phyloP scores from a whole-genome alignment of 2,797 vertebrate species.

The Liparis tanakae region DNA sequence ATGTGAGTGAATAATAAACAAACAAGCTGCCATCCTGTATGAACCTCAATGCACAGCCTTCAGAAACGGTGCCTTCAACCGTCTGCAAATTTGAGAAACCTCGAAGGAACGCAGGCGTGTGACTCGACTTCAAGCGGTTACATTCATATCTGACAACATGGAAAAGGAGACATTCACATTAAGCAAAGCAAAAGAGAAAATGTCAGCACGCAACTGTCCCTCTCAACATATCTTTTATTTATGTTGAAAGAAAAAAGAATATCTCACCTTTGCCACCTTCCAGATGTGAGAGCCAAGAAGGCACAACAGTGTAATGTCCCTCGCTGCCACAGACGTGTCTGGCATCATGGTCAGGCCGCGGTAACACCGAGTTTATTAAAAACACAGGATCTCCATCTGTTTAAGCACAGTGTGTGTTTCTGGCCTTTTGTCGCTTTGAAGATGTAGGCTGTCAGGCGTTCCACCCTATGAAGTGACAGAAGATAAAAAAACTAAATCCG shows the following conservation, averaged over 20 bases:
- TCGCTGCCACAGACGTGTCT: conserved; percentile 44
- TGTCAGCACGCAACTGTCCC: conserved; percentile 31
- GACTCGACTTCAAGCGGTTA: conserved; percentile 37
- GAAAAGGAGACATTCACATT: conserved; percentile 53
- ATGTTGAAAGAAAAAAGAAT: conserved; percentile 43
- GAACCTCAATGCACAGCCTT: conserved; percentile 13
- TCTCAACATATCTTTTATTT: conserved; percentile 47
- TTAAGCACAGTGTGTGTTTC: conserved; percentile 65
- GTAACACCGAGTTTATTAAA: conserved; percentile 74
- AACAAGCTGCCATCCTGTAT: conserved; percentile 30
- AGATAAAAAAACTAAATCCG: conserved; percentile 78
- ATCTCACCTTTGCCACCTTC: conserved; percentile 56
- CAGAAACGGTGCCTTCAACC: conserved; percentile 21
- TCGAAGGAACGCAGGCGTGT: conserved; percentile 45
- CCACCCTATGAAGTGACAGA: conserved; percentile 75
- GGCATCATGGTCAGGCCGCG: conserved; percentile 51
- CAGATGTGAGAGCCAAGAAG: conserved; percentile 60
- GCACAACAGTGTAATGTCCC: conserved; percentile 37
- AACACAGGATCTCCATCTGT: conserved; percentile 73
- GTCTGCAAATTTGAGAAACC: conserved; percentile 41
- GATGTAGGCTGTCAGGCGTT: conserved; percentile 77
- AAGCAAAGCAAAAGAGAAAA: conserved; percentile 52
- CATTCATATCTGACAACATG: conserved; percentile 43
- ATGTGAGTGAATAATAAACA: conserved; percentile 36
- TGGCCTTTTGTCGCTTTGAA: conserved; percentile 83